phyloP scores from a whole-genome alignment of 2,113 vertebrate species.

The Paracyprichromis sp. region DNA sequence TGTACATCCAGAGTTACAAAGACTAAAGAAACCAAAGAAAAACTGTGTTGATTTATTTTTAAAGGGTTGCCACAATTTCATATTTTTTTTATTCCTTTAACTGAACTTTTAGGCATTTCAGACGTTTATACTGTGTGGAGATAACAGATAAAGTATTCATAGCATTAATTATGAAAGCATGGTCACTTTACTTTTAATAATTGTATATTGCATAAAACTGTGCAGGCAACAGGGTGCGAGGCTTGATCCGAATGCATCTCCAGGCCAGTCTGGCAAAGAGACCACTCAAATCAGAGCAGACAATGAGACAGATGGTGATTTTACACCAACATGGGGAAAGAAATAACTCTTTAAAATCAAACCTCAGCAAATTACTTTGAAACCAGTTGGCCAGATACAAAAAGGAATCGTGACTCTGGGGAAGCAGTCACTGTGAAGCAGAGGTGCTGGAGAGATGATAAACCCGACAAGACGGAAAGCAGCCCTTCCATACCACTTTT shows the following conservation, averaged over 20 bases:
- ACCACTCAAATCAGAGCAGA: slow-evolving; percentile 29
- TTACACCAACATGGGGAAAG: slow-evolving; percentile 27
- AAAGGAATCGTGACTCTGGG: slow-evolving; percentile 9
- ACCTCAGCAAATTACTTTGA: slow-evolving; percentile 50
- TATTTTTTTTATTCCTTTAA: neutral
- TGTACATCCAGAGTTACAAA: neutral
- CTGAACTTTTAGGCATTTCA: neutral
- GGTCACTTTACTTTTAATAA: neutral
- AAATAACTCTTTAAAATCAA: slow-evolving; percentile 54
- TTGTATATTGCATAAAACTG: neutral
- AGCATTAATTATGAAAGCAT: neutral
- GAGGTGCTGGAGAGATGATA: neutral
- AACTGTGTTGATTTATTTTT: neutral
- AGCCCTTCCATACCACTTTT: neutral
- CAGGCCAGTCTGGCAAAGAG: neutral
- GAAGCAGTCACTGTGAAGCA: slow-evolving; percentile 12
- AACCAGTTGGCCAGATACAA: slow-evolving; percentile 44
- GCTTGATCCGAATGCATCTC: neutral
- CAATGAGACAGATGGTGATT: slow-evolving; percentile 52
- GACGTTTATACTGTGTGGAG: neutral
- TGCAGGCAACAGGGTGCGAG: neutral
- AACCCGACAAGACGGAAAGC: neutral
- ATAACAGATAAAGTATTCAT: neutral
- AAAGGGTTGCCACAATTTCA: neutral
- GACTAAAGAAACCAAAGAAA: neutral